Percentiles rank a stretch among this genome's conserved stretches.
Evolutionary conservation across 2,113 vertebrate genomes (phyloP).

Genomic region (Cinclus cinclus): DNA sequence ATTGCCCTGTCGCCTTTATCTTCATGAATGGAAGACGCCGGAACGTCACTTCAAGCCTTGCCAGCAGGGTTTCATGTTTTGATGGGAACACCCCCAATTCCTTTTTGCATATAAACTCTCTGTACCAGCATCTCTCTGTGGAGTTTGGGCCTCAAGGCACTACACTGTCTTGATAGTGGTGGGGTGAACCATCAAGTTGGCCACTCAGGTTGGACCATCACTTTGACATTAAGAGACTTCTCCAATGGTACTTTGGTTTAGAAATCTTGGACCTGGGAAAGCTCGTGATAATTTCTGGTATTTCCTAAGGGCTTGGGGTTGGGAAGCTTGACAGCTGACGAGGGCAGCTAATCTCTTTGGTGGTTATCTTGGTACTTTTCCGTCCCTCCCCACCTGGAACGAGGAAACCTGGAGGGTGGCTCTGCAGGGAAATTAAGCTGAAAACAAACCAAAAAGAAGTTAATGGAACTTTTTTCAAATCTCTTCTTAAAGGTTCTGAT

Average conservation of each 20-base stretch:
- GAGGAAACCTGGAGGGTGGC: conserved; percentile 58
- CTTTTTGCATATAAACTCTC: conserved; percentile 66
- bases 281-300: conserved; percentile 57
- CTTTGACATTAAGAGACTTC: conserved; percentile 69
- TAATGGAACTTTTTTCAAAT: conserved; percentile 68
- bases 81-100: conserved; percentile 58
- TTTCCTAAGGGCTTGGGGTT: conserved; percentile 65
- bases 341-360: conserved; percentile 53
- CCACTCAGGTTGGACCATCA: conserved; percentile 69
- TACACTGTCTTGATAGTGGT: conserved; percentile 62
- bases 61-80: conserved; percentile 67
- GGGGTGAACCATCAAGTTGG: conserved; percentile 67
- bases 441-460: conserved; percentile 73
- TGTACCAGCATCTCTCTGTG: conserved; percentile 66
- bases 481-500: conserved; percentile 67
- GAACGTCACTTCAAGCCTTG: conserved; percentile 66
- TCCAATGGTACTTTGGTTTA: conserved; percentile 69
- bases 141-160: conserved; percentile 60
- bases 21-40: conserved; percentile 68
- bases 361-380: conserved; percentile 41
- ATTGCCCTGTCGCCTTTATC: conserved; percentile 56
- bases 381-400: conserved; percentile 61
- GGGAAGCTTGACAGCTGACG: conserved; percentile 47
- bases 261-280: conserved; percentile 67
- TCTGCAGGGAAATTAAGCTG: conserved; percentile 66